Base-by-base conservation (phyloP, 2,888 invertebrate species). In the Congeria kusceri region DNA sequence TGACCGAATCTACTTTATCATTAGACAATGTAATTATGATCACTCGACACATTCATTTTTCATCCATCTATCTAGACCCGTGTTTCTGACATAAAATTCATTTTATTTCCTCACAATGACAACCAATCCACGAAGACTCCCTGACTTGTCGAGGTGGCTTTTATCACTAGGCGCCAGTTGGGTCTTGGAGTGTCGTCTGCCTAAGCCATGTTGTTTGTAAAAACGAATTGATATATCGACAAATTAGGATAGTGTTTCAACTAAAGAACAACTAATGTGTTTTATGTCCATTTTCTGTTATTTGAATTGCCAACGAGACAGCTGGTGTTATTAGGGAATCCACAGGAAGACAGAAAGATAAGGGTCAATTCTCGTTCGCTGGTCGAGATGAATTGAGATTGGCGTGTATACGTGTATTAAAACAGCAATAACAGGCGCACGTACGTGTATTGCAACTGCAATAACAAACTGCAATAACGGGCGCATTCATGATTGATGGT, bases 21-120 rank as follows among this genome's bases (percentile, higher is more conserved):
- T 39, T 39, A 39, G 39, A 39, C 39, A 57, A 58, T 64, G 64
- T 64, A 65, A 72, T 72, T 72, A 72, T 57, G 23, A 44, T 44
- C 44, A 66, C 23, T 64, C 49, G 58, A 64, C 67, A 70, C 44
- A 27, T 65, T 74, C 75, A 81, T 81, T 81, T 81, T 70, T 80
- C 80, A 81, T 77, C 62, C 57, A 74, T 66, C 70, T 61, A 71
- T 65, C 64, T 47, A 28, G 32, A 70, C 23, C 63, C 53, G 59
- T 77, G 81, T 59, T 71, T 64, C 77, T 77, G 81, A 81, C 81
- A 81, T 58, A 71, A 77, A 63, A 77, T 77, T 77, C 81, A 74
- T 67, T 74, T 81, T 77, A 81, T 77, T 81, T 81, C 81, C 63
- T 71, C 27, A 32, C 75, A 49, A 70, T 81, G 81, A 81, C 81